phyloP scores from a whole-genome alignment of 2,797 vertebrate species.

The Pyrocephalus nanus region DNA sequence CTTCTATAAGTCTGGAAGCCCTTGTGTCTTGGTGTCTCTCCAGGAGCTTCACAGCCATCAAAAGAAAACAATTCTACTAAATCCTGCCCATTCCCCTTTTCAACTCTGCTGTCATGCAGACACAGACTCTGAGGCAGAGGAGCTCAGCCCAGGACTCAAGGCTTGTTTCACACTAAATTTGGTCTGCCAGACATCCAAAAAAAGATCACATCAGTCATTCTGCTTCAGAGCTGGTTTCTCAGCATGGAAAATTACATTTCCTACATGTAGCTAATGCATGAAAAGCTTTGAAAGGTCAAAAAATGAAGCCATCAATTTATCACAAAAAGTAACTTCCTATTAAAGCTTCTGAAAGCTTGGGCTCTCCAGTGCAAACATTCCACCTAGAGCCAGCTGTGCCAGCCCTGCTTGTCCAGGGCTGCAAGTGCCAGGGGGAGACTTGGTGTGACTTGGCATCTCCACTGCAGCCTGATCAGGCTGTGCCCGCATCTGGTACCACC shows the following conservation, averaged over 20 bases:
- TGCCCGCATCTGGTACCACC: rapidly evolving
- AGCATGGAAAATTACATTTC: neutral
- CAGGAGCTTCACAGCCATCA: neutral
- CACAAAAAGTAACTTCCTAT: neutral
- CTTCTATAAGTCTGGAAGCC: neutral
- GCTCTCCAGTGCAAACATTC: neutral
- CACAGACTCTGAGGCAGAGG: neutral
- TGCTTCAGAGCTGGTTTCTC: neutral
- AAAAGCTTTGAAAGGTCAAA: slow-evolving; percentile 38
- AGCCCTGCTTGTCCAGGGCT: neutral
- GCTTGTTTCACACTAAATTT: neutral
- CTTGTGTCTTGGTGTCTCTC: neutral
- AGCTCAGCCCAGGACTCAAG: neutral
- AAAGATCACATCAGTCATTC: neutral
- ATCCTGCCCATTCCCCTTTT: neutral
- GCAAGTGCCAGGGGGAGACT: rapidly evolving
- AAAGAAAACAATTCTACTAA: neutral
- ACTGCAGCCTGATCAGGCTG: rapidly evolving
- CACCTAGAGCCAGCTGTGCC: neutral
- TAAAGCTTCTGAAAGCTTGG: neutral
- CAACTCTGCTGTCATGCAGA: neutral
- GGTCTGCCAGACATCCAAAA: neutral
- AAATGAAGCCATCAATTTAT: slow-evolving; percentile 26
- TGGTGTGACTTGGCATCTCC: rapidly evolving
- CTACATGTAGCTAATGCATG: neutral